Evolutionary conservation across 2,797 vertebrate genomes (phyloP).

Genomic region (Mormyrops boulengeri): DNA sequence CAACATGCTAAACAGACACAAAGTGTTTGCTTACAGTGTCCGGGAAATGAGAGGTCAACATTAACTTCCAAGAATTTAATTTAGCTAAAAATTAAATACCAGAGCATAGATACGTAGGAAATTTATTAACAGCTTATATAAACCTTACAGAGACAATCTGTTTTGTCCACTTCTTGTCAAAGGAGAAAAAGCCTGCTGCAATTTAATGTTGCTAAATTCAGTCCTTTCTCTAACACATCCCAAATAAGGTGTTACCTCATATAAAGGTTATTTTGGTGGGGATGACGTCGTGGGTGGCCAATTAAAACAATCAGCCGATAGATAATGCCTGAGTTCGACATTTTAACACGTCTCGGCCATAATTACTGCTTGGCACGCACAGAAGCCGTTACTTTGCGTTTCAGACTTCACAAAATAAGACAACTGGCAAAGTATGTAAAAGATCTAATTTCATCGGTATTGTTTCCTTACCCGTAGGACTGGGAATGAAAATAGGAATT

Average conservation of each 20-base stretch:
- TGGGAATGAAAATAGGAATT: background rate
- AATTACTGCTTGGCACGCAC: constrained; percentile 49
- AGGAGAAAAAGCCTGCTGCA: background rate
- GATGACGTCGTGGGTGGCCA: background rate
- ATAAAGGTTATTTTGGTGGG: background rate
- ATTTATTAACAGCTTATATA: background rate
- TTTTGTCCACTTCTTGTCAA: background rate
- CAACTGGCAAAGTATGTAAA: background rate
- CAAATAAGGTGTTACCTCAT: background rate
- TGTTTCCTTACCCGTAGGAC: background rate
- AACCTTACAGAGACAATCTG: background rate
- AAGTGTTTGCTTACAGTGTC: background rate
- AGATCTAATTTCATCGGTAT: background rate
- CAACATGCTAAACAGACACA: background rate
- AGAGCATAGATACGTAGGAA: background rate
- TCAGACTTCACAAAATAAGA: constrained; percentile 17
- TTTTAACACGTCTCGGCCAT: constrained; percentile 46
- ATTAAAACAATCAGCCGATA: background rate
- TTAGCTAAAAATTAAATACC: background rate
- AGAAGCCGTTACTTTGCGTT: constrained; percentile 59
- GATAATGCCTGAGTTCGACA: constrained; percentile 33
- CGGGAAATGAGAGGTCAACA: background rate
- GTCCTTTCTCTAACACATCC: background rate
- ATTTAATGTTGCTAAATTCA: background rate
- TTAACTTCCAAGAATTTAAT: background rate